Evolutionary conservation across 1,140 invertebrate genomes (phyloP), one percentile per base, ranked within the genome.

Genomic region (Schmidtea mediterranea): DNA sequence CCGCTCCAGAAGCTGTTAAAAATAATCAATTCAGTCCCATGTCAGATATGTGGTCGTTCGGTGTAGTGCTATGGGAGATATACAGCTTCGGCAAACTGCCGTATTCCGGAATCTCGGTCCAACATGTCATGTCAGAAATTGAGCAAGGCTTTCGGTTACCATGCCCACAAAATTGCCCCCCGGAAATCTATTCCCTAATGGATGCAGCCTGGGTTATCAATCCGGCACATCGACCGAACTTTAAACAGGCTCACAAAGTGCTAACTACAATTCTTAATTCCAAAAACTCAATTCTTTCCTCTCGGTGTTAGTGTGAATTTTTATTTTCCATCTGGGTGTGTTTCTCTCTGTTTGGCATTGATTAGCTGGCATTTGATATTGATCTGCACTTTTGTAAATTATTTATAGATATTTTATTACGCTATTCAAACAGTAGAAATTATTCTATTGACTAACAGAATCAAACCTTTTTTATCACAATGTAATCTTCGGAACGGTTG

Each of bases 11-110:
- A 70, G 90, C 90, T 22, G 95, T 97, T 62, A 84, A 86, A 21
- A 94, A 90, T 69, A 74, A 87, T 50, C 94, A 94, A 66, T 95
- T 95, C 63, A 95, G 89, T 1, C 87, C 84, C 18, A 83, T 87
- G 10, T 90, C 83, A 49, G 90, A 97, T 66, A 86, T 95, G 0
- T 98, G 90, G 90, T 87, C 82, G 51, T 90, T 94, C 72, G 89
- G 87, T 22, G 90, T 97, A 50, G 82, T 97, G 3, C 86, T 84
- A 65, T 98, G 92, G 92, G 92, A 98, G 62, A 84, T 97, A 1
- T 87, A 94, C 78, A 89, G 84, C 12, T 97, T 94, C 63, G 90
- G 90, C 2, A 89, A 97, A 62, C 71, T 90, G 47, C 92, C 92
- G 10, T 98, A 95, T 67, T 97, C 87, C 87, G 95, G 95, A 68